Conservation (phyloP, 1,140 invertebrate species). For the Aphidius ervi region DNA sequence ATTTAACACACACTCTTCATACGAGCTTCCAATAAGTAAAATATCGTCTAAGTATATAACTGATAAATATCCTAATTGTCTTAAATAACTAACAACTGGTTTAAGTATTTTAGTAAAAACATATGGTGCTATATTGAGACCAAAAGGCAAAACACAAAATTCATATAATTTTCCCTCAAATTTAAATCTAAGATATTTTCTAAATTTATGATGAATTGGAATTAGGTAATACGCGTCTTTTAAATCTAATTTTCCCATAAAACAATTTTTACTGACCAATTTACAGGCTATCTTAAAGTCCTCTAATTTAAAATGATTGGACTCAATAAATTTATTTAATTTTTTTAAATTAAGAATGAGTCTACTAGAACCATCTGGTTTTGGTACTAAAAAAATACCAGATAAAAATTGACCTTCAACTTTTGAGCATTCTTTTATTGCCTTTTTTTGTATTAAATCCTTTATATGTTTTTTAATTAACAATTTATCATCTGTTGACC, state of each 20-base stretch:
- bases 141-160: slow-evolving; percentile 22
- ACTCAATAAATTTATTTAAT: slow-evolving; percentile 16
- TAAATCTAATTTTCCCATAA: slow-evolving; percentile 21
- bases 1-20: too few species aligned
- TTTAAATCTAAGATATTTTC: slow-evolving; percentile 20
- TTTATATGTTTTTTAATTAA: slow-evolving; percentile 1
- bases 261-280: slow-evolving; percentile 6
- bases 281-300: slow-evolving; percentile 17
- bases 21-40: too few species aligned
- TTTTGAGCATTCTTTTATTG: slow-evolving; percentile 9
- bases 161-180: slow-evolving; percentile 19
- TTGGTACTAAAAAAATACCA: slow-evolving; percentile 20
- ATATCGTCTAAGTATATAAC: too few species aligned
- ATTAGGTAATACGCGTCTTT: slow-evolving; percentile 24
- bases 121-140: slow-evolving; percentile 17
- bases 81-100: slow-evolving; percentile 8
- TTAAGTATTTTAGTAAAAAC: slow-evolving; percentile 24
- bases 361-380: slow-evolving; percentile 15
- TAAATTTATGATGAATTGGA: slow-evolving; percentile 1
- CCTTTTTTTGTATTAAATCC: slow-evolving; percentile 13
- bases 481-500: slow-evolving; percentile 1
- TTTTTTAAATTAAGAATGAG: slow-evolving; percentile 24
- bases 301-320: slow-evolving; percentile 21
- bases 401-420: slow-evolving; percentile 20
- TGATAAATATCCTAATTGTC: slow-evolving; percentile 11